A percentile compares a stretch with the other conserved stretches of the same genome.
phyloP scores from a whole-genome alignment of 37 sponge, comb jelly and placozoan genomes.

The Oopsacas minuta region DNA sequence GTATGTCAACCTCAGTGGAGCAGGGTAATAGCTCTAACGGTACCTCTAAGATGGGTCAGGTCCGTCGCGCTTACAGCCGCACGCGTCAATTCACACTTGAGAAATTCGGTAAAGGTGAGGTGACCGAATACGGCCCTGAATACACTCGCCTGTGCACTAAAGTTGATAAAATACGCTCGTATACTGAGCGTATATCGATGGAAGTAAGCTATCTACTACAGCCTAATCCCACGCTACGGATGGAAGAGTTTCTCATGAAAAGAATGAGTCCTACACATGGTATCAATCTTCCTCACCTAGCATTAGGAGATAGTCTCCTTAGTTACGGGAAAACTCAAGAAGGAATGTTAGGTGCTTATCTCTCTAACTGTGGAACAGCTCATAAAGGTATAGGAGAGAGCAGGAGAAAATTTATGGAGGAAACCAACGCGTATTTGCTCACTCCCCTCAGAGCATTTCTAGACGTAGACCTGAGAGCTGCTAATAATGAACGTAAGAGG shows the following conservation, averaged over 20 bases:
- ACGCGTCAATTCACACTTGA: conserved; percentile 6
- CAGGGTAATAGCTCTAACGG: background rate
- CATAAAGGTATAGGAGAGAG: background rate
- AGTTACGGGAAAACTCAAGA: background rate
- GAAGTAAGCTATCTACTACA: background rate
- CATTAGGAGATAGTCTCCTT: background rate
- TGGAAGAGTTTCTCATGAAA: background rate
- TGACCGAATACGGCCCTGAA: conserved; percentile 8
- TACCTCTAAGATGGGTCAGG: background rate
- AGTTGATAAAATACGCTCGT: background rate
- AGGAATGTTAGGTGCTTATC: background rate
- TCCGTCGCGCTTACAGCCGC: background rate
- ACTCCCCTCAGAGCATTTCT: background rate
- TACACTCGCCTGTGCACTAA: background rate
- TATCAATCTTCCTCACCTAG: background rate
- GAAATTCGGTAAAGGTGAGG: background rate
- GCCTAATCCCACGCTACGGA: background rate
- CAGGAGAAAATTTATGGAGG: background rate
- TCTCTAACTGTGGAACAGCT: background rate
- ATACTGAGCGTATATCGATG: background rate
- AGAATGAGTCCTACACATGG: conserved; percentile 6
- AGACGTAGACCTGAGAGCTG: background rate
- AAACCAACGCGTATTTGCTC: background rate
- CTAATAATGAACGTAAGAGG: background rate
- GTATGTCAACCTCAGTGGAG: background rate